phyloP scores from a whole-genome alignment of 2,888 invertebrate genomes.

The Cosmorhoe ocellata region DNA sequence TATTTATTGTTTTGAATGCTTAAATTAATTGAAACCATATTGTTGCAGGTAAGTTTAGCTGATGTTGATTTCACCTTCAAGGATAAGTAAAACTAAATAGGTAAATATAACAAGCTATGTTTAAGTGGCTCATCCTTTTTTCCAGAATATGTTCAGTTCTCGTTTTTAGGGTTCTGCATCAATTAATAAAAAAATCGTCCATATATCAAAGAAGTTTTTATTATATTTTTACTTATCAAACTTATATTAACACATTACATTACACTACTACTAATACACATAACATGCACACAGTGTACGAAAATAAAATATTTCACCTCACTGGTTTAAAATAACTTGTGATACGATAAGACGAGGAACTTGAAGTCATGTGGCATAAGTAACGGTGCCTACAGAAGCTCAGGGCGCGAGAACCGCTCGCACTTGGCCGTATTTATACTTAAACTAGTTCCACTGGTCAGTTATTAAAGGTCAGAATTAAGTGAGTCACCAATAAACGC shows the following conservation, averaged over 20 bases:
- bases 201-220: too few species aligned
- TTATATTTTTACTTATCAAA: too few species aligned
- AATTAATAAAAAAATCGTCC: neutral
- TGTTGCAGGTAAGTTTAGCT: slow-evolving; percentile 24
- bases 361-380: too few species aligned
- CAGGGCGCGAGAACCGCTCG: neutral
- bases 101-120: neutral
- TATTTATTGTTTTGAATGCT: neutral
- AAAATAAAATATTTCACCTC: too few species aligned
- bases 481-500: slow-evolving; percentile 8
- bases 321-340: too few species aligned
- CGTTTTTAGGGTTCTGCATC: neutral
- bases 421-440: slow-evolving; percentile 5
- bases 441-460: neutral
- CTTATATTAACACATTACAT: too few species aligned
- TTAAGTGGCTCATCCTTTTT: neutral
- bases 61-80: neutral
- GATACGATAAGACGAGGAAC: too few species aligned
- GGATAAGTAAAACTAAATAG: slow-evolving; percentile 8
- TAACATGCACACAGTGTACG: too few species aligned
- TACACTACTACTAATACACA: too few species aligned
- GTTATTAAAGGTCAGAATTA: slow-evolving; percentile 7
- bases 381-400: slow-evolving; percentile 4
- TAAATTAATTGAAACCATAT: slow-evolving; percentile 22
- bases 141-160: neutral